Evolutionary conservation across 2,888 invertebrate genomes (phyloP), one percentile per base, ranked within the genome.

Genomic region (Isotomurus palustris): DNA sequence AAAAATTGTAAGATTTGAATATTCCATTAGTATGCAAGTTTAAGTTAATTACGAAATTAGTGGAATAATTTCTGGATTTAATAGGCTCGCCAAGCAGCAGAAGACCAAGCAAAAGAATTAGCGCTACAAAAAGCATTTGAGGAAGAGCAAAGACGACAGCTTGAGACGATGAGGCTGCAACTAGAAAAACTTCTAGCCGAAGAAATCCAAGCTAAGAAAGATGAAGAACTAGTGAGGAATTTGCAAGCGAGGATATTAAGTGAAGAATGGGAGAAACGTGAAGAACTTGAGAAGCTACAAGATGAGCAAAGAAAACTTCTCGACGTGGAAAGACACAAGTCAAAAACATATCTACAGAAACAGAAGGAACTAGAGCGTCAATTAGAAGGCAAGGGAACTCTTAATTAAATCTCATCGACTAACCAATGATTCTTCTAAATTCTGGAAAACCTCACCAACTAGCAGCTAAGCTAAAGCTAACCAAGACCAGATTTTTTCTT

Each of bases 261-360:
- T 49, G 89, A 90, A 76, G 90, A 90, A 78, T 88, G 88, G 87
- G 87, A 88, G 71, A 85, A 84, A 72, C 76, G 88, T 64, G 88
- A 88, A 73, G 87, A 89, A 74, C 74, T 90, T 65, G 89, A 90
- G 75, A 79, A 82, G 67, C 76, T 89, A n/a, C 88, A 89, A 75
- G 82, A 82, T 72, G 87, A 89, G 74, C 88, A 89, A 72, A 81
- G 82, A 66, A 76, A 81, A 72, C 79, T 88, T 72, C 73, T 90
- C 56, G 84, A 85, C 73, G 82, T 84, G 72, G 90, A 90, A 75
- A 79, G 86, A 67, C 78, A 83, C 57, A 88, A 88, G 74, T 78
- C 88, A 49, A 81, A 82, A 67, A 86, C 86, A 67, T 86, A 87
- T 72, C 87, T 89, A 76, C 78, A 80, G 40, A 76, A 83, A 55